phyloP scores from a whole-genome alignment of 1,140 invertebrate species.

The Steinernema feltiae region DNA sequence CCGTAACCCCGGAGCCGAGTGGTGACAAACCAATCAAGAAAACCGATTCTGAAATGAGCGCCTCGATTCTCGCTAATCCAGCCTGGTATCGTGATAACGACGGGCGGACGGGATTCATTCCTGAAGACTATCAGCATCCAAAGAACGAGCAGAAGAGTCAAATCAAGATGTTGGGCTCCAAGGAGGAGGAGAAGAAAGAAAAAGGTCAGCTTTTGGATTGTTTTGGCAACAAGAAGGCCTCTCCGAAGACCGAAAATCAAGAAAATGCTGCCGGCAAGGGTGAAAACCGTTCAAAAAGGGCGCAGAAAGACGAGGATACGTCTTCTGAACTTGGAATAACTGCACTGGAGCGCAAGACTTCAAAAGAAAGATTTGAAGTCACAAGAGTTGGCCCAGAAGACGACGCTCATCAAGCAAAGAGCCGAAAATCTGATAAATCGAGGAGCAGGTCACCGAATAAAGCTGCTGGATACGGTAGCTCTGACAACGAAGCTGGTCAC shows the following conservation, averaged over 20 bases:
- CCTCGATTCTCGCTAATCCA: constrained; percentile 43
- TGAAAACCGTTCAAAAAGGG: background rate
- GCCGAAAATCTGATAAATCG: too few species aligned
- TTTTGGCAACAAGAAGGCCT: background rate
- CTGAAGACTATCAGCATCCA: constrained; percentile 29
- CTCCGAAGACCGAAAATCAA: background rate
- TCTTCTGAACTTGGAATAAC: background rate
- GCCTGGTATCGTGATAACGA: constrained; percentile 53
- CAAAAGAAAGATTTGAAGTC: background rate
- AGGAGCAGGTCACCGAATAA: too few species aligned
- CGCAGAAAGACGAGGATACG: background rate
- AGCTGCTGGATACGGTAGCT: too few species aligned
- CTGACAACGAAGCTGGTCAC: too few species aligned
- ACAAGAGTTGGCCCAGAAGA: background rate
- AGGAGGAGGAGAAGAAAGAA: background rate
- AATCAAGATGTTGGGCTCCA: constrained; percentile 19
- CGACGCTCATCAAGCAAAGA: too few species aligned
- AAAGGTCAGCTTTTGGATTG: background rate
- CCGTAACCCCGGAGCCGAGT: background rate
- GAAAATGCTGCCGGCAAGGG: too few species aligned
- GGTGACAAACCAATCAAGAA: constrained; percentile 2
- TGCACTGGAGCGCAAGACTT: background rate
- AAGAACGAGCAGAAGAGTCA: constrained; percentile 30
- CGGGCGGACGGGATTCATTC: constrained; percentile 45
- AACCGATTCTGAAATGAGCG: constrained; percentile 35